Conservation (phyloP, 2,888 invertebrate genomes). For the Zhengitettix transpicula region DNA sequence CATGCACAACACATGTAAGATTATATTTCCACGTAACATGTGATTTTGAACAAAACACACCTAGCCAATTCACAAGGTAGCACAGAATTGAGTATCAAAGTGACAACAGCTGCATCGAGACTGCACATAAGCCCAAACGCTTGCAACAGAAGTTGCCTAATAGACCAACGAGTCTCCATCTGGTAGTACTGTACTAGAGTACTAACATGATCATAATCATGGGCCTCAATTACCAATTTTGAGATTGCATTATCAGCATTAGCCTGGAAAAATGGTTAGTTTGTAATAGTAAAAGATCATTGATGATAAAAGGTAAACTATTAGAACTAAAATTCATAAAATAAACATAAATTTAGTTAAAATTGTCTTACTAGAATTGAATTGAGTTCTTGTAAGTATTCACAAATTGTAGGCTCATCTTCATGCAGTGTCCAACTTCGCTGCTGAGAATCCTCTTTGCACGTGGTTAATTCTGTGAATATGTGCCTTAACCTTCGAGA, state of each 20-base stretch:
- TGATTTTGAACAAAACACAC: slow-evolving; percentile 22
- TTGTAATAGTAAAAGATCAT: too few species aligned
- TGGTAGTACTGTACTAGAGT: slow-evolving; percentile 87
- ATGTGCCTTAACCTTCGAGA: slow-evolving; percentile 67
- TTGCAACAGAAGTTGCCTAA: slow-evolving; percentile 64
- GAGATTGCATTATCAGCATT: slow-evolving; percentile 84
- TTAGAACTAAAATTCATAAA: neutral
- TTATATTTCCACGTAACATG: too few species aligned
- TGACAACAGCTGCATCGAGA: slow-evolving; percentile 62
- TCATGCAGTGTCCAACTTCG: slow-evolving; percentile 91
- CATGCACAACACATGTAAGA: too few species aligned
- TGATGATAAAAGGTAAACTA: too few species aligned
- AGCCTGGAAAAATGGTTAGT: slow-evolving; percentile 37
- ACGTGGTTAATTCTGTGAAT: slow-evolving; percentile 66
- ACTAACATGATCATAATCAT: slow-evolving; percentile 68
- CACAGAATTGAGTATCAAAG: slow-evolving; percentile 70
- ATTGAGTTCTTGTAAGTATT: slow-evolving; percentile 65
- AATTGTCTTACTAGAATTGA: slow-evolving; percentile 52
- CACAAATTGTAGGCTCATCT: slow-evolving; percentile 76
- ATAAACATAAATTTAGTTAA: neutral
- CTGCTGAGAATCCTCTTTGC: slow-evolving; percentile 90
- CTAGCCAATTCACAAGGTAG: slow-evolving; percentile 82
- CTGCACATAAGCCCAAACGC: slow-evolving; percentile 80
- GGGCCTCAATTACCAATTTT: slow-evolving; percentile 64
- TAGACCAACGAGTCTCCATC: slow-evolving; percentile 83